Evolutionary conservation across 2,113 vertebrate genomes (phyloP), one percentile per base, ranked within the genome.

Genomic region (Prionailurus bengalensis): DNA sequence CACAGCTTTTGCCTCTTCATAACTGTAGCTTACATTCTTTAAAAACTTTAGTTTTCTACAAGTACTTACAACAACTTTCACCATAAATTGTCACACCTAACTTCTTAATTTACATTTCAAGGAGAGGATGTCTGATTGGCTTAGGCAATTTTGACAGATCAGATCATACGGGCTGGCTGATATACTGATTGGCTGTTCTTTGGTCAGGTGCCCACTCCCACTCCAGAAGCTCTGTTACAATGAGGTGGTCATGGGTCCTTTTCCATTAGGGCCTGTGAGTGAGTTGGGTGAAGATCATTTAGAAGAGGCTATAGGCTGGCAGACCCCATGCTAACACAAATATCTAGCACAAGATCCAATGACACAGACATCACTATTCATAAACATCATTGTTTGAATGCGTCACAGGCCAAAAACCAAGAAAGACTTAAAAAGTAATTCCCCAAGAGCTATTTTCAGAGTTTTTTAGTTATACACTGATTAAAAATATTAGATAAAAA

Each of bases 81-180:
- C 16, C 53, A 36, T 76, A 21, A 96, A 31, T 4, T 83, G 2
- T 25, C 21, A 76, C 82, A 82, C 27, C 5, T 79, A 90, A 53
- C 11, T 55, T n/a, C 27, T 83, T 83, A 79, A 16, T 66, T 97
- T 53, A 53, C 16, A 78, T 79, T 79, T 95, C 45, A n/a, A n/a
- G n/a, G 42, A 51, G 27, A 63, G 29, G 13, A 66, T 61, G 2
- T 63, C 29, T 92, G 29, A 65, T 25, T 36, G 29, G 10, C n/a
- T 76, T 33, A 71, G 8, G 1, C 2, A 36, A 1, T 45, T 79
- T 29, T 4, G 29, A 21, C 12, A 48, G 21, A 29, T 8, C 3
- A 86, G 36, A 82, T 19, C 6, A 29, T 8, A 23, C 3, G 0
- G 6, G 3, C 10, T 78, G 42, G 7, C 23, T 27, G 25, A 36